Conservation (phyloP, 2,797 vertebrate genomes). For the Melanotaenia maccullochi region DNA sequence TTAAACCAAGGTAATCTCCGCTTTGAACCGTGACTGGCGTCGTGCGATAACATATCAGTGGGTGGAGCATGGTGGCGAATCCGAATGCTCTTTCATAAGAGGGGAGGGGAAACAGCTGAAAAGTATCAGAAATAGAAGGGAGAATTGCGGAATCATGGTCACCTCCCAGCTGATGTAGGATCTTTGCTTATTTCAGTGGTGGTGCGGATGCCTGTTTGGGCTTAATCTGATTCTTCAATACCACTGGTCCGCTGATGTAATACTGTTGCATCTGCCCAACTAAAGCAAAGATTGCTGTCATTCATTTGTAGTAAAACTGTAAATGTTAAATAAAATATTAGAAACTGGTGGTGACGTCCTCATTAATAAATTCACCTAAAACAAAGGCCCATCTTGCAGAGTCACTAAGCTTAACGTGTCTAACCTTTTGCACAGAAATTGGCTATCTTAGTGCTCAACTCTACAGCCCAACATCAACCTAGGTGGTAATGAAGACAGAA, state of each 20-base stretch:
- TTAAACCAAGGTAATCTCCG: constrained; percentile 67
- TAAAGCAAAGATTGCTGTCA: not conserved
- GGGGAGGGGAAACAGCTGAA: constrained; percentile 1
- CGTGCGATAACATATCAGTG: constrained; percentile 33
- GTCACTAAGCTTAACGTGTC: constrained; percentile 69
- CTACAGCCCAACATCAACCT: constrained; percentile 60
- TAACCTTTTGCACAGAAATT: constrained; percentile 75
- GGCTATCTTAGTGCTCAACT: constrained; percentile 60
- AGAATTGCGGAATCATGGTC: constrained; percentile 51
- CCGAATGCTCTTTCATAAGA: not conserved
- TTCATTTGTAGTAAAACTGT: not conserved
- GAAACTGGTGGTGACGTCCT: constrained; percentile 48
- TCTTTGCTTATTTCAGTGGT: constrained; percentile 14
- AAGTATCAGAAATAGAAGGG: constrained; percentile 46
- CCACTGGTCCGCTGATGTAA: not conserved
- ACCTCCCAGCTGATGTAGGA: constrained; percentile 17
- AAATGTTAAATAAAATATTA: constrained; percentile 5
- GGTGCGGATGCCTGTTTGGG: constrained; percentile 9
- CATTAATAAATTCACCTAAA: constrained; percentile 64
- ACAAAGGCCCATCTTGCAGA: constrained; percentile 45
- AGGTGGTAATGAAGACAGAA: constrained; percentile 76
- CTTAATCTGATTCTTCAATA: not conserved
- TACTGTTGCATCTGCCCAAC: not conserved
- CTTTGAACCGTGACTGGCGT: constrained; percentile 69
- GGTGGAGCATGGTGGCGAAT: constrained; percentile 45